A percentile compares a stretch with the other conserved stretches of the same genome.
Evolutionary conservation across 1,140 invertebrate genomes (phyloP).

Genomic region (Brachionus angularis): DNA sequence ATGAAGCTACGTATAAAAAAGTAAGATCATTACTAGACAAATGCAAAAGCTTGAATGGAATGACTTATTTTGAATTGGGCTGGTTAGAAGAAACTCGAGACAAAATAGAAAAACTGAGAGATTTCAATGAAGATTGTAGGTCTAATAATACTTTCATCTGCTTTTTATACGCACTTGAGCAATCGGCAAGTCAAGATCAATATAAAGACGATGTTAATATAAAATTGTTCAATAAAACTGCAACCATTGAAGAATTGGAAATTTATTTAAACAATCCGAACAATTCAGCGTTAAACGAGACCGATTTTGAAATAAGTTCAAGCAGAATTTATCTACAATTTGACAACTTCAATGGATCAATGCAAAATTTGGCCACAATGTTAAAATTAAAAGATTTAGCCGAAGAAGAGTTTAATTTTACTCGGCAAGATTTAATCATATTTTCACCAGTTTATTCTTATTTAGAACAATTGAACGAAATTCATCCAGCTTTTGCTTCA

Average conservation of each 20-base stretch:
- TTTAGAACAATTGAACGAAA: constrained; percentile 41
- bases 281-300: background rate
- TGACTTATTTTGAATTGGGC: constrained; percentile 16
- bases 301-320: background rate
- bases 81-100: background rate
- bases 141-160: background rate
- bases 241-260: background rate
- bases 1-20: background rate
- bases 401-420: constrained; percentile 18
- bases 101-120: background rate
- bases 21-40: background rate
- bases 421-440: background rate
- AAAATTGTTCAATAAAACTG: background rate
- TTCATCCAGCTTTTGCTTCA: background rate
- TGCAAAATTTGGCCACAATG: constrained; percentile 29
- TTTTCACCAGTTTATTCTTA: constrained; percentile 19
- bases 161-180: background rate
- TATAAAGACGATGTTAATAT: constrained; percentile 6
- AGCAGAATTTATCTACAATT: constrained; percentile 16
- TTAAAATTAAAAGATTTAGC: background rate
- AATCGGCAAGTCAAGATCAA: background rate
- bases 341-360: constrained; percentile 11
- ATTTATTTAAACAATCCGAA: background rate
- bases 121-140: background rate
- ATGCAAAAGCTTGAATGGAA: constrained; percentile 10